These are phyloP conservation scores for Cladopsammia gracilis DNA, from an alignment of 64 coral and sea anemone genomes.

Conservation along the genomic window DNA sequence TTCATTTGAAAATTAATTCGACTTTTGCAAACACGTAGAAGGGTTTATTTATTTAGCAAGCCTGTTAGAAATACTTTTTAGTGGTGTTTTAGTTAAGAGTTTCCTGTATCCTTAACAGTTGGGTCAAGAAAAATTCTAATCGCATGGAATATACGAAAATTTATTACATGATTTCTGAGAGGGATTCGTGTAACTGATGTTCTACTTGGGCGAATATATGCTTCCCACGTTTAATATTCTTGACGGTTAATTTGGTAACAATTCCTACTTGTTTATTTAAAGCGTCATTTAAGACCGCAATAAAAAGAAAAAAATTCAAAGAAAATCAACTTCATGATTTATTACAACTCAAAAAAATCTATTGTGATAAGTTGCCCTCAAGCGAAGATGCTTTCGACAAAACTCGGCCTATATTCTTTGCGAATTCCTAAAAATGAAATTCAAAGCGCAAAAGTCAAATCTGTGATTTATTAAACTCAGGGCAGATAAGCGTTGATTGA, in stretches of 20 bases:
- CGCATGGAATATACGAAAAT: too few relatives aligned
- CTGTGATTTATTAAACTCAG: neutral
- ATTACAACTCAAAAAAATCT: neutral
- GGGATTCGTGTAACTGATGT: neutral
- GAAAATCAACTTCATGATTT: constrained; percentile 8
- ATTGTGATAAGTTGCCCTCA: neutral
- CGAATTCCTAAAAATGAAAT: constrained; percentile 25
- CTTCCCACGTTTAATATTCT: constrained; percentile 52
- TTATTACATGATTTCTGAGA: neutral
- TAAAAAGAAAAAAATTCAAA: constrained; percentile 16
- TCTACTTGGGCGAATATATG: constrained; percentile 15
- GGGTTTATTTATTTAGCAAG: neutral
- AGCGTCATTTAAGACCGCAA: neutral
- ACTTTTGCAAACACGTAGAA: neutral
- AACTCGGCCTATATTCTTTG: neutral
- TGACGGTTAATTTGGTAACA: neutral
- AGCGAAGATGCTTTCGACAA: neutral
- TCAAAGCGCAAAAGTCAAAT: neutral
- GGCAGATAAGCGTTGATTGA: neutral
- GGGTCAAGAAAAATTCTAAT: too few relatives aligned
- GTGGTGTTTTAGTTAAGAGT: neutral
- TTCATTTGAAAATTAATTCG: neutral
- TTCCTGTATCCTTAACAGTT: too few relatives aligned
- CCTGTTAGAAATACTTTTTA: neutral
- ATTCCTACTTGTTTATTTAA: constrained; percentile 1